A percentile compares a stretch with the other conserved stretches of the same genome.
These are phyloP conservation scores for Columba guinea DNA, from an alignment of 2,797 vertebrate genomes.

Conservation along the genomic window DNA sequence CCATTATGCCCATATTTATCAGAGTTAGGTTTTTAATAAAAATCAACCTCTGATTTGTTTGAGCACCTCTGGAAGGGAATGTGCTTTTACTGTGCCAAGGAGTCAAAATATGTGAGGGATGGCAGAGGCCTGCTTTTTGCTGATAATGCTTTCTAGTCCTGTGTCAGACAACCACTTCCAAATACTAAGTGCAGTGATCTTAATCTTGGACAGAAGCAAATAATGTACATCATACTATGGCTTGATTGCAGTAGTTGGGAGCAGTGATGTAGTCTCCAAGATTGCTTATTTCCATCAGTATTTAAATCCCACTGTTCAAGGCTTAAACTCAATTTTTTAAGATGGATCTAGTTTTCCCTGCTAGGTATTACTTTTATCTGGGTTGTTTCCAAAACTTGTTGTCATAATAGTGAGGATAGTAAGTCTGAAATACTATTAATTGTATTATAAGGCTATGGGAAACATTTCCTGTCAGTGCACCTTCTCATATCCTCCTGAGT, in stretches of 20 bases:
- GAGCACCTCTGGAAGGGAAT: background rate
- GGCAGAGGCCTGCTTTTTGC: background rate
- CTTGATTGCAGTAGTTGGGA: background rate
- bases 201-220: background rate
- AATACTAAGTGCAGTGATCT: background rate
- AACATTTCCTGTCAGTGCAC: background rate
- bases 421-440: background rate
- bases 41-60: background rate
- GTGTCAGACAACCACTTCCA: background rate
- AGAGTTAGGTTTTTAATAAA: background rate
- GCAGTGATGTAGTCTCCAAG: background rate
- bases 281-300: background rate
- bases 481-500: background rate
- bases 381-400: background rate
- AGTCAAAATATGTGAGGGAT: background rate
- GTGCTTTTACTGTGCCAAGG: background rate
- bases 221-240: rapidly evolving
- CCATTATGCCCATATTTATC: no score
- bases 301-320: background rate
- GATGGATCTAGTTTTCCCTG: background rate
- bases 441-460: background rate
- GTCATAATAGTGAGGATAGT: background rate
- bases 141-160: background rate
- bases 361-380: background rate
- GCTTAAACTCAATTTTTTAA: background rate